A percentile compares a stretch with the other conserved stretches of the same genome.
Conservation (phyloP, 2,888 invertebrate species). For the Macroteleia sp. region DNA sequence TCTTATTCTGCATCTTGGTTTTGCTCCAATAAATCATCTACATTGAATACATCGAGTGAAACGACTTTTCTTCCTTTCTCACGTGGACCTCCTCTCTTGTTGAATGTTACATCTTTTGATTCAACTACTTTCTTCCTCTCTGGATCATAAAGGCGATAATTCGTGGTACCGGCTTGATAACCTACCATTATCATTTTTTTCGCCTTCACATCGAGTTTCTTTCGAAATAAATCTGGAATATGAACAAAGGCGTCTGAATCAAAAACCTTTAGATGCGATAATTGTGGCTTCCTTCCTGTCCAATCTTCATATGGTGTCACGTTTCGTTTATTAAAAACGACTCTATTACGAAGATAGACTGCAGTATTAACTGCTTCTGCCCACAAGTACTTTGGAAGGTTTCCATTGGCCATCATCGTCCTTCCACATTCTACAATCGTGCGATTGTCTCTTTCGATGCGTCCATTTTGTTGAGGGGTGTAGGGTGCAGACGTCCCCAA, state of each 20-base stretch:
- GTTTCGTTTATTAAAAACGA: background rate
- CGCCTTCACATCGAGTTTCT: conserved; percentile 65
- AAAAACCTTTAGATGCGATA: conserved; percentile 60
- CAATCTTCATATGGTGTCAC: conserved; percentile 62
- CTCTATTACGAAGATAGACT: conserved; percentile 22
- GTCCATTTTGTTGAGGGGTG: conserved; percentile 58
- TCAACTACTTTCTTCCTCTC: conserved; percentile 33
- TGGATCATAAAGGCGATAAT: conserved; percentile 58
- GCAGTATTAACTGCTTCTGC: conserved; percentile 61
- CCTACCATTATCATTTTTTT: conserved; percentile 66
- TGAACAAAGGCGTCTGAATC: conserved; percentile 60
- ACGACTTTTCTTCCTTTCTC: background rate
- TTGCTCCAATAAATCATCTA: background rate
- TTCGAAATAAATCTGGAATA: conserved; percentile 57
- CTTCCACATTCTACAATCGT: conserved; percentile 18
- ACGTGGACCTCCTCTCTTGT: conserved; percentile 12
- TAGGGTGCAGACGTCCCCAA: conserved; percentile 54
- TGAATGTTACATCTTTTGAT: conserved; percentile 50
- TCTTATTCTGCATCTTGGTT: conserved; percentile 24
- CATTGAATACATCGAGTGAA: background rate
- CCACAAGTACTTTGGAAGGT: conserved; percentile 46
- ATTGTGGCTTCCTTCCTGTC: conserved; percentile 59
- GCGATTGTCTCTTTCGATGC: conserved; percentile 42
- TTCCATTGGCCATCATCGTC: conserved; percentile 32
- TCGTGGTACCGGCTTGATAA: conserved; percentile 48